These are phyloP conservation scores for Harpalus rufipes DNA, from an alignment of 2,888 invertebrate genomes.

Conservation along the genomic window DNA sequence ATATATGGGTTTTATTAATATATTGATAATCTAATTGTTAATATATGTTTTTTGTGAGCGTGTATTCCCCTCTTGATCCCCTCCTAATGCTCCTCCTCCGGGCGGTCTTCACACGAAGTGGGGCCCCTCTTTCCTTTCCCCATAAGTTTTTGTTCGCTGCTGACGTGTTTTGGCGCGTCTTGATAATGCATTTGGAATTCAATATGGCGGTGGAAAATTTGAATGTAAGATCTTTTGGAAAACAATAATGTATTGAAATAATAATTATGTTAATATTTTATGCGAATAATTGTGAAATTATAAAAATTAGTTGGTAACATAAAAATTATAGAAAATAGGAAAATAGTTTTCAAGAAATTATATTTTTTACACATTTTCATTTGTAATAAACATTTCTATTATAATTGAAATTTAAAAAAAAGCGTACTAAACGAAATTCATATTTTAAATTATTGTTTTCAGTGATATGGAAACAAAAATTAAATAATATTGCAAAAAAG, in stretches of 20 bases:
- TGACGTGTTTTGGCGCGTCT: slow-evolving; percentile 50
- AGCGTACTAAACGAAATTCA: too few relatives aligned
- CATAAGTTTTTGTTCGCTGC: slow-evolving; percentile 15
- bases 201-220: slow-evolving; percentile 57
- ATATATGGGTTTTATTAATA: too few relatives aligned
- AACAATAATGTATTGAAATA: background rate
- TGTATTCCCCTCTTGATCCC: slow-evolving; percentile 15
- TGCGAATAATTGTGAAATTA: too few relatives aligned
- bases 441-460: too few relatives aligned
- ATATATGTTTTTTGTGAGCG: background rate
- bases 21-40: background rate
- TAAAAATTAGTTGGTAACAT: too few relatives aligned
- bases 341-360: too few relatives aligned
- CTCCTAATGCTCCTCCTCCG: slow-evolving; percentile 10
- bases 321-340: too few relatives aligned
- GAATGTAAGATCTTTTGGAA: background rate
- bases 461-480: too few relatives aligned
- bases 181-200: slow-evolving; percentile 50
- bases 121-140: slow-evolving; percentile 27
- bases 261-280: background rate
- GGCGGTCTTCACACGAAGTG: slow-evolving; percentile 51
- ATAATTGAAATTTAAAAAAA: too few relatives aligned
- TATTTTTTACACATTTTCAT: too few relatives aligned
- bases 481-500: too few relatives aligned
- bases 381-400: too few relatives aligned